A percentile compares a stretch with the other conserved stretches of the same genome.
Conservation (phyloP, 1,140 invertebrate genomes). For the Macrostomum lignano region DNA sequence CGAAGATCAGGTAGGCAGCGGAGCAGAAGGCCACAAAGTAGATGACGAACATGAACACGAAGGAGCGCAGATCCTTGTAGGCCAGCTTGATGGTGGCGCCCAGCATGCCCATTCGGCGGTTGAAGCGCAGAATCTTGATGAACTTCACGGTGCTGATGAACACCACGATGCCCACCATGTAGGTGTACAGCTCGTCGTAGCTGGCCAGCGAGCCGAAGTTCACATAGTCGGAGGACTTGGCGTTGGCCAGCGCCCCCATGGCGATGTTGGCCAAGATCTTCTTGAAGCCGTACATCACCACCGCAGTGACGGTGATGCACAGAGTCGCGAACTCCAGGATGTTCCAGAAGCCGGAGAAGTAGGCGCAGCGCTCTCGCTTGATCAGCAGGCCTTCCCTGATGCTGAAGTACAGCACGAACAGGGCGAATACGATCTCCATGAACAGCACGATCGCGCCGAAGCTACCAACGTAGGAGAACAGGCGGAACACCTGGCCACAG, state of each 20-base stretch:
- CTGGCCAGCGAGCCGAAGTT: slow-evolving; percentile 30
- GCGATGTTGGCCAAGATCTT: slow-evolving; percentile 24
- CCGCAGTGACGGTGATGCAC: slow-evolving; percentile 21
- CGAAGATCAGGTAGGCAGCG: slow-evolving; percentile 19
- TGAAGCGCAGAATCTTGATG: slow-evolving; percentile 30
- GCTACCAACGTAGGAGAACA: slow-evolving; percentile 22
- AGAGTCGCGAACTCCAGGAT: slow-evolving; percentile 27
- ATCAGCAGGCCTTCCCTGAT: slow-evolving; percentile 15
- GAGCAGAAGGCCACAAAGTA: slow-evolving; percentile 22
- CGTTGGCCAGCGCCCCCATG: slow-evolving; percentile 19
- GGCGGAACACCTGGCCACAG: slow-evolving; percentile 17
- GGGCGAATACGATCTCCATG: slow-evolving; percentile 18
- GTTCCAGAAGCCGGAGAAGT: slow-evolving; percentile 30
- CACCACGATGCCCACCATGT: slow-evolving; percentile 25
- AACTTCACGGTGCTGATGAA: slow-evolving; percentile 32
- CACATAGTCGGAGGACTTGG: slow-evolving; percentile 28
- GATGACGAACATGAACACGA: slow-evolving; percentile 20
- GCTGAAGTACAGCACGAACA: slow-evolving; percentile 21
- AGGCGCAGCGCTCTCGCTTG: slow-evolving; percentile 18
- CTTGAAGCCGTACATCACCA: slow-evolving; percentile 29
- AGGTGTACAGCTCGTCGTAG: slow-evolving; percentile 30
- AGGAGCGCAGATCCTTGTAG: slow-evolving; percentile 16
- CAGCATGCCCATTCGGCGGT: slow-evolving; percentile 25
- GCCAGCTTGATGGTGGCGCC: slow-evolving; percentile 16
- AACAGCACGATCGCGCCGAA: slow-evolving; percentile 21